Percentiles rank a stretch among this genome's conserved stretches.
Conservation (phyloP, 2,113 vertebrate species). For the Phyllostomus hastatus region DNA sequence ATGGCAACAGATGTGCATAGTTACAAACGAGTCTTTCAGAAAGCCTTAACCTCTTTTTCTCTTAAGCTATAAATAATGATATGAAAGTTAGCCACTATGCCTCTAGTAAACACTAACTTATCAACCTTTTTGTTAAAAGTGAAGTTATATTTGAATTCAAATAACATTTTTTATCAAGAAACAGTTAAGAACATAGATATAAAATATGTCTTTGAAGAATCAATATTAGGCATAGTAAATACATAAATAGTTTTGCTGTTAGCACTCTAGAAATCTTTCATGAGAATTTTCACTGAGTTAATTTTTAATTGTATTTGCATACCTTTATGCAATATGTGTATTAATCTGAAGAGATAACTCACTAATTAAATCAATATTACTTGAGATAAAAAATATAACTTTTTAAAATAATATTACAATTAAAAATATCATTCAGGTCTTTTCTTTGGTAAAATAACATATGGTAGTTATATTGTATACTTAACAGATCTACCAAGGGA, state of each 20-base stretch:
- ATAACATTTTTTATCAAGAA: background rate
- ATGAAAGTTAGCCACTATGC: background rate
- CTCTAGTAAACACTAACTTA: background rate
- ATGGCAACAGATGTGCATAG: background rate
- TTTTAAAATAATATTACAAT: background rate
- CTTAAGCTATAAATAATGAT: background rate
- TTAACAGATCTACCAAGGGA: background rate
- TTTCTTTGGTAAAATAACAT: background rate
- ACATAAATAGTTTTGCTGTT: constrained; percentile 14
- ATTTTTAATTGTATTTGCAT: constrained; percentile 33
- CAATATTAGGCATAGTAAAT: background rate
- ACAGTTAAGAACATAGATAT: background rate
- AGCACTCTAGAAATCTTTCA: background rate
- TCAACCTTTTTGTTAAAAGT: background rate
- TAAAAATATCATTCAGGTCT: background rate
- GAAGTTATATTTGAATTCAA: background rate
- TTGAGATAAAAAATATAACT: background rate
- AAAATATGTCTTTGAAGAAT: background rate
- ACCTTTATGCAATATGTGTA: background rate
- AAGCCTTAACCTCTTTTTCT: background rate
- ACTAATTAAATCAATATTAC: constrained; percentile 25
- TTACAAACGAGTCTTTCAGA: background rate
- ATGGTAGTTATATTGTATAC: background rate
- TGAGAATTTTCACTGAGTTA: background rate
- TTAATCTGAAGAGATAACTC: background rate